Conservation (phyloP, 92 coral and sea anemone genomes). For the Plumapathes pennacea region DNA sequence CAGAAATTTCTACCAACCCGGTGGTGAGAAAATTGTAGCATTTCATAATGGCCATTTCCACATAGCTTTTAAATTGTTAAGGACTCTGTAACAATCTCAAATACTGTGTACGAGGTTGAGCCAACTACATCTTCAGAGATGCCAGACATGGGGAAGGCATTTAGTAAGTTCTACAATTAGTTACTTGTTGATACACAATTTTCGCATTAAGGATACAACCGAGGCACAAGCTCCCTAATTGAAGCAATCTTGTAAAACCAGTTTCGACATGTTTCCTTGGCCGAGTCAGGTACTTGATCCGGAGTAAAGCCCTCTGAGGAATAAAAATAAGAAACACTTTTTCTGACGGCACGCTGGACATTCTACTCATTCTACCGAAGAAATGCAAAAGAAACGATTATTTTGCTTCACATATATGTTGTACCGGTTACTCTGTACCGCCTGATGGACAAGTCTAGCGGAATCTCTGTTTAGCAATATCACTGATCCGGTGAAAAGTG, state of each 20-base stretch:
- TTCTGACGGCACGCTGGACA: no score
- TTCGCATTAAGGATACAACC: slow-evolving; percentile 90
- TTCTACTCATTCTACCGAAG: no score
- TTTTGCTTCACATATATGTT: no score
- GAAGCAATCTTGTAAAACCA: slow-evolving; percentile 99
- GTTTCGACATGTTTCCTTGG: slow-evolving; percentile 98
- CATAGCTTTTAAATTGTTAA: slow-evolving; percentile 51
- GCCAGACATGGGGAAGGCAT: no score
- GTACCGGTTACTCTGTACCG: no score
- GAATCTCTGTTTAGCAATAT: not conserved
- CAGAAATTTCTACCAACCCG: slow-evolving; percentile 71
- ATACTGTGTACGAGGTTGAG: no score
- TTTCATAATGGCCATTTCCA: slow-evolving; percentile 91
- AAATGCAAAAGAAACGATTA: no score
- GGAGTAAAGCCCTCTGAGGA: slow-evolving; percentile 81
- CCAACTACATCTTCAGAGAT: no score
- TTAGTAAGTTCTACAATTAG: not conserved
- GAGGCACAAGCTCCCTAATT: slow-evolving; percentile 87
- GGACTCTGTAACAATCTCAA: no score
- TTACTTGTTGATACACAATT: not conserved
- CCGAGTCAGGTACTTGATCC: slow-evolving; percentile 95
- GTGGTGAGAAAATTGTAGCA: slow-evolving; percentile 90
- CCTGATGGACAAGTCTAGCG: not conserved
- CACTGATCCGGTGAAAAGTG: not conserved
- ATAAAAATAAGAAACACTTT: not conserved